These are phyloP conservation scores for Gastrophysa polygoni DNA, from an alignment of 2,888 invertebrate genomes.

Conservation along the genomic window DNA sequence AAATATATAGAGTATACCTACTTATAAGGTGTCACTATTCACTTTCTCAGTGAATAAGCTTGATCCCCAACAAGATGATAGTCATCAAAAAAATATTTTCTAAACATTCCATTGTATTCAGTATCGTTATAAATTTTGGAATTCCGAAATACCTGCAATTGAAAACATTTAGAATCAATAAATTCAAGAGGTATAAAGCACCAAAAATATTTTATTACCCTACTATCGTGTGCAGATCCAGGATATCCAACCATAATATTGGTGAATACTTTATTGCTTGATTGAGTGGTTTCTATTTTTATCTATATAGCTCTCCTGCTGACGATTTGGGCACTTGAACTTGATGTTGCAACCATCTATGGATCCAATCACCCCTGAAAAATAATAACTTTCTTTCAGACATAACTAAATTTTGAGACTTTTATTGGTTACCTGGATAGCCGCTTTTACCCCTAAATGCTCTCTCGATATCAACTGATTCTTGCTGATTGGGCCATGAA, in stretches of 20 bases:
- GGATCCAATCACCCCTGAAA: conserved; percentile 5
- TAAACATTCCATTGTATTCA: conserved; percentile 1
- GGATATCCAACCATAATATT: conserved; percentile 16
- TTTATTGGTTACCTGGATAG: background rate
- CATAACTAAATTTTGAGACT: background rate
- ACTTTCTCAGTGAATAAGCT: conserved; percentile 6
- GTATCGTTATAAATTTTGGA: background rate
- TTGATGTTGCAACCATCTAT: conserved; percentile 17
- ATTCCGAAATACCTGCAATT: conserved; percentile 5
- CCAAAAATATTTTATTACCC: background rate
- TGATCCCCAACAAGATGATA: conserved; percentile 12
- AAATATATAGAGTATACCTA: background rate
- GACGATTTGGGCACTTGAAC: conserved; percentile 5
- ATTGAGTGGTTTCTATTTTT: conserved; percentile 12
- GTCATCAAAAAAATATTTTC: conserved; percentile 2
- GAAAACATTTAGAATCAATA: background rate
- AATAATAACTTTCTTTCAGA: background rate
- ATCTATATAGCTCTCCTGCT: conserved; percentile 15
- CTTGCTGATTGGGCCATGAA: conserved; percentile 18
- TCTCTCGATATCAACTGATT: background rate
- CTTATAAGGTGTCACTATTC: conserved; percentile 10
- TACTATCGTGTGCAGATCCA: conserved; percentile 2
- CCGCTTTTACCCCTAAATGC: background rate
- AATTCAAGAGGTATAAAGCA: background rate
- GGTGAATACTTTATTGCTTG: conserved; percentile 14